Percentiles rank a stretch among this genome's conserved stretches.
Evolutionary conservation across 2,113 vertebrate species (phyloP).

Genomic region (Vombatus ursinus): DNA sequence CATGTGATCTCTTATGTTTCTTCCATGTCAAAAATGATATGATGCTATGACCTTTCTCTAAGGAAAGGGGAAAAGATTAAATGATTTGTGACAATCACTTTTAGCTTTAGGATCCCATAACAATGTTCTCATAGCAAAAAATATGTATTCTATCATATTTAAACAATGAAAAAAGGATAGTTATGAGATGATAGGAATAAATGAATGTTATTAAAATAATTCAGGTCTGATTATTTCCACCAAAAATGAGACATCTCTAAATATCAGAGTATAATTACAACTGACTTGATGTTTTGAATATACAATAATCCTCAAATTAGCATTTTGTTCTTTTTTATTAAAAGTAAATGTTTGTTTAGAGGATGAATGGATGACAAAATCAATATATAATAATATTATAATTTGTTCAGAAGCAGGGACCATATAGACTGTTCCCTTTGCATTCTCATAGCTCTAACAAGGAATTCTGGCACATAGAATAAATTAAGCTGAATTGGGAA

Average conservation of each 20-base stretch:
- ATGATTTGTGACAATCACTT: conserved; percentile 13
- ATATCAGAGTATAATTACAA: neutral
- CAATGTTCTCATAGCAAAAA: conserved; percentile 24
- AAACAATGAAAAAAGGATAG: neutral
- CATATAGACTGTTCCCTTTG: neutral
- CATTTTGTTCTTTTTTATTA: neutral
- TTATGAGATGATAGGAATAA: neutral
- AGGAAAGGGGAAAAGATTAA: conserved; percentile 11
- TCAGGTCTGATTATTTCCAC: neutral
- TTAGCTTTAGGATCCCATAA: neutral
- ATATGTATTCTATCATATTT: neutral
- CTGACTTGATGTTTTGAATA: neutral
- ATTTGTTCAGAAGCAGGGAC: neutral
- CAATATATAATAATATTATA: neutral
- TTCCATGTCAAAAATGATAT: neutral
- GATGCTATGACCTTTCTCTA: conserved; percentile 11
- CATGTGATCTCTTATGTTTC: neutral
- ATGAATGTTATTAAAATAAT: neutral
- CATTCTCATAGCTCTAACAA: neutral
- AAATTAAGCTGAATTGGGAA: neutral
- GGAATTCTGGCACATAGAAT: neutral
- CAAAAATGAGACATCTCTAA: neutral
- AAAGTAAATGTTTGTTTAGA: neutral
- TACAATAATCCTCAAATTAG: neutral
- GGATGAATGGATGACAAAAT: neutral